phyloP scores from a whole-genome alignment of 2,113 vertebrate species.

The Pachypanchax playfairii region DNA sequence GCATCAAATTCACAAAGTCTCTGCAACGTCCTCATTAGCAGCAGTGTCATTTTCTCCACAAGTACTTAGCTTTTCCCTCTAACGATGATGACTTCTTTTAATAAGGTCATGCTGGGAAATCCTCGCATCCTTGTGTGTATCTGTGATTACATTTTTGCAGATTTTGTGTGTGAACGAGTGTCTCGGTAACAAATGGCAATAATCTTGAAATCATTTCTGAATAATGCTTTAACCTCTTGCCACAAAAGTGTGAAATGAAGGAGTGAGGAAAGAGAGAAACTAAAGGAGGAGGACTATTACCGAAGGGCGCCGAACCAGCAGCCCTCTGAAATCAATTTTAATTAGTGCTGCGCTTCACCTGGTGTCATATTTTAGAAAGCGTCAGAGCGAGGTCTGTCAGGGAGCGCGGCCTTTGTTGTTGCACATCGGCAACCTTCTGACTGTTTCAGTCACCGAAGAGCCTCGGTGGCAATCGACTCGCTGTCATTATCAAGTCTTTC shows the following conservation, averaged over 20 bases:
- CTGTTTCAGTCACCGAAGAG: conserved; percentile 25
- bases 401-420: conserved; percentile 48
- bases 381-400: conserved; percentile 37
- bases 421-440: conserved; percentile 31
- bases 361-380: conserved; percentile 83
- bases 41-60: conserved; percentile 58
- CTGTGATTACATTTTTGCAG: not conserved
- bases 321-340: conserved; percentile 72
- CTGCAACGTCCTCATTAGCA: conserved; percentile 52
- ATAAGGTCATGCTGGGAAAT: conserved; percentile 68
- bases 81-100: conserved; percentile 64
- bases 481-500: conserved; percentile 33
- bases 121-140: conserved; percentile 10
- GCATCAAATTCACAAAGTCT: conserved; percentile 34
- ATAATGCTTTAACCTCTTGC: conserved; percentile 22
- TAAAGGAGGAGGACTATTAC: conserved; percentile 35
- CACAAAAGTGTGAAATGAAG: conserved; percentile 15
- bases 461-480: conserved; percentile 29
- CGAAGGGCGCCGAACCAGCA: conserved; percentile 47
- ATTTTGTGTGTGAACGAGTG: not conserved
- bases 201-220: conserved; percentile 37
- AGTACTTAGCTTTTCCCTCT: conserved; percentile 50
- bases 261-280: conserved; percentile 10
- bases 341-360: conserved; percentile 86
- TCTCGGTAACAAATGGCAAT: conserved; percentile 35